A percentile compares a stretch with the other conserved stretches of the same genome.
These are phyloP conservation scores for Eciton burchellii DNA, from an alignment of 1,140 invertebrate genomes.

Conservation along the genomic window DNA sequence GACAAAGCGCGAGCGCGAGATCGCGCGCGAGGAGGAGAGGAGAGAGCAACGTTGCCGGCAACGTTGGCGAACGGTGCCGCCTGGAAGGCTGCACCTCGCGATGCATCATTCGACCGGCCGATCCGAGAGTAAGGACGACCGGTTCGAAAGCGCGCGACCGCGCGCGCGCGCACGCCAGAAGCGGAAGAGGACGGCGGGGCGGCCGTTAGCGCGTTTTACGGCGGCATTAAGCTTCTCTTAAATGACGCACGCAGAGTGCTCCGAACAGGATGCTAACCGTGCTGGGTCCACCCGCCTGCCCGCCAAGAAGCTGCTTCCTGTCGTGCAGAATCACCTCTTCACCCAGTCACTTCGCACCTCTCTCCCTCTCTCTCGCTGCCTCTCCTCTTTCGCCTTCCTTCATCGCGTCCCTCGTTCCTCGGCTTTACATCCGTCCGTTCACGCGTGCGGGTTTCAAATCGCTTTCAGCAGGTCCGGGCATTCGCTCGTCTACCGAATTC, in stretches of 20 bases:
- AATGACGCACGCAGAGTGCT: slow-evolving; percentile 77
- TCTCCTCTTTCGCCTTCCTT: too few relatives aligned
- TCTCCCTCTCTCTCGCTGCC: slow-evolving; percentile 6
- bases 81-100: not conserved
- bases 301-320: slow-evolving; percentile 40
- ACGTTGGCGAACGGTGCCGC: not conserved
- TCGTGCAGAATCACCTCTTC: slow-evolving; percentile 54
- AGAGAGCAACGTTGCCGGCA: slow-evolving; percentile 29
- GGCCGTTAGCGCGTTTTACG: slow-evolving; percentile 78
- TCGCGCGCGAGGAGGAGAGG: not conserved
- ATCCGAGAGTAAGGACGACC: not conserved
- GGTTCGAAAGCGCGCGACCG: slow-evolving; percentile 38
- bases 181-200: slow-evolving; percentile 42
- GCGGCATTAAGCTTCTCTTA: slow-evolving; percentile 78
- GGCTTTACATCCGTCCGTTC: slow-evolving; percentile 34
- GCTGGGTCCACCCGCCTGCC: slow-evolving; percentile 51
- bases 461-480: too few relatives aligned
- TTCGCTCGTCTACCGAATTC: too few relatives aligned
- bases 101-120: not conserved
- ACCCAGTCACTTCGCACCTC: slow-evolving; percentile 43
- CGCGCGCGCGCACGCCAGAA: slow-evolving; percentile 34
- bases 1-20: too few relatives aligned
- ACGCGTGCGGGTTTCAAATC: slow-evolving; percentile 38
- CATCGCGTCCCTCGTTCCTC: not conserved
- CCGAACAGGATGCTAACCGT: slow-evolving; percentile 43